Evolutionary conservation across 2,797 vertebrate species (phyloP), one percentile per base, ranked within the genome.

Genomic region (Argentina silus): DNA sequence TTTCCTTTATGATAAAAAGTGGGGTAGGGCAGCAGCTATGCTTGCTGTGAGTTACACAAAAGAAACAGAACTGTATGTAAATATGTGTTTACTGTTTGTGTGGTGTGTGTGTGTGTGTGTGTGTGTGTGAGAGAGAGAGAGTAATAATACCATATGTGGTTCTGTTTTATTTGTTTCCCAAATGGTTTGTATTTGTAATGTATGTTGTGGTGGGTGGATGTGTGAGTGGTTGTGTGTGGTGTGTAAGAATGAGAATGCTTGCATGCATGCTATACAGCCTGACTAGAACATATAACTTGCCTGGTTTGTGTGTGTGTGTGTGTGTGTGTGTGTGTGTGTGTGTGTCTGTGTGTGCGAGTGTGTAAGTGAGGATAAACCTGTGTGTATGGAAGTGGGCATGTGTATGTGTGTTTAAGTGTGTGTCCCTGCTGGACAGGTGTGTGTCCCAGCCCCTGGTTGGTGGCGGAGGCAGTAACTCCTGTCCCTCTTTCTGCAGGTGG

Each of bases 231-330:
- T 81, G 61, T 59, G 9, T 69, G 36, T 80, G 57, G 47, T 15
- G 15, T 53, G 17, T 23, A 56, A 81, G 61, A 50, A 23, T 74
- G 73, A 65, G 21, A 71, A 45, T 42, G 65, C 7, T 67, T 74
- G 71, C 44, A 42, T 62, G 94, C 92, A 93, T 93, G 93, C 84
- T 82, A 66, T 88, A 71, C 78, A 89, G 91, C 92, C 86, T 93
- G 93, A 90, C 72, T 74, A 85, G 45, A 74, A 85, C 82, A 85
- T 76, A 81, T 82, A 86, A 89, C 88, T 85, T 86, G 92, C 93
- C 90, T 93, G 91, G 84, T 80, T 12, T 75, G 70, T 84, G 74
- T 68, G 81, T 73, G 76, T 70, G 51, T 72, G 59, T 73, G 72
- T 64, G 72, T 77, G 60, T 44, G 47, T 43, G 47, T 79, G 74